Evolutionary conservation across 2,113 vertebrate genomes (phyloP).

Genomic region (Stomatorhinus ivindoensis): DNA sequence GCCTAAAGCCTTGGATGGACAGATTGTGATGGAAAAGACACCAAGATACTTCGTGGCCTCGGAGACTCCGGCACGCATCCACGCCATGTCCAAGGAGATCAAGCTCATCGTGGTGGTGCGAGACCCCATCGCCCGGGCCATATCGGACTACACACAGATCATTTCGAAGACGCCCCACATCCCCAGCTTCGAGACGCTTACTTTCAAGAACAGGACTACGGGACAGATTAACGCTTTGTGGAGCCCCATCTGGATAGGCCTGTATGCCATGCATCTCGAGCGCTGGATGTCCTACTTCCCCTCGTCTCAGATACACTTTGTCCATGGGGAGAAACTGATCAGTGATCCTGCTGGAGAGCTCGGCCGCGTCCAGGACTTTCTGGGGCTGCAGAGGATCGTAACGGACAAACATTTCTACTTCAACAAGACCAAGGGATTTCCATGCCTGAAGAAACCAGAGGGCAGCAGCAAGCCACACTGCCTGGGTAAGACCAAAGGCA

Average conservation of each 20-base stretch:
- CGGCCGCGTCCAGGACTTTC: slow-evolving; percentile 67
- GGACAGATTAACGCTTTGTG: slow-evolving; percentile 62
- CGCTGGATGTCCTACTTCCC: slow-evolving; percentile 68
- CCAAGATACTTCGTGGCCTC: slow-evolving; percentile 66
- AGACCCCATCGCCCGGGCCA: slow-evolving; percentile 66
- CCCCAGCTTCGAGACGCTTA: slow-evolving; percentile 61
- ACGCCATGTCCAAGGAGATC: slow-evolving; percentile 60
- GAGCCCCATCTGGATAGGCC: slow-evolving; percentile 69
- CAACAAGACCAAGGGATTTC: slow-evolving; percentile 72
- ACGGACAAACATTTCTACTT: slow-evolving; percentile 74
- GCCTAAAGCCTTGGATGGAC: slow-evolving; percentile 68
- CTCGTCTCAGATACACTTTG: slow-evolving; percentile 64
- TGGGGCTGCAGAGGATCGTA: slow-evolving; percentile 67
- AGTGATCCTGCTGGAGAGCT: slow-evolving; percentile 64
- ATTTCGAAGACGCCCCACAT: slow-evolving; percentile 65
- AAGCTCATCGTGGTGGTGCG: slow-evolving; percentile 70
- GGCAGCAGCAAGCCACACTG: slow-evolving; percentile 73
- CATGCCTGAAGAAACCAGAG: slow-evolving; percentile 68
- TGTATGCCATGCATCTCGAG: slow-evolving; percentile 68
- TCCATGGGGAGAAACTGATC: slow-evolving; percentile 64
- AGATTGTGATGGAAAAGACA: slow-evolving; percentile 72
- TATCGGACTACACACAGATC: slow-evolving; percentile 72
- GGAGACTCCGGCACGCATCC: slow-evolving; percentile 61
- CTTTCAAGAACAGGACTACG: slow-evolving; percentile 62
- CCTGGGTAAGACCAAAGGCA: slow-evolving; percentile 67